A percentile compares a stretch with the other conserved stretches of the same genome.
Evolutionary conservation across 2,113 vertebrate species (phyloP).

Genomic region (Paraplagusia blochii): DNA sequence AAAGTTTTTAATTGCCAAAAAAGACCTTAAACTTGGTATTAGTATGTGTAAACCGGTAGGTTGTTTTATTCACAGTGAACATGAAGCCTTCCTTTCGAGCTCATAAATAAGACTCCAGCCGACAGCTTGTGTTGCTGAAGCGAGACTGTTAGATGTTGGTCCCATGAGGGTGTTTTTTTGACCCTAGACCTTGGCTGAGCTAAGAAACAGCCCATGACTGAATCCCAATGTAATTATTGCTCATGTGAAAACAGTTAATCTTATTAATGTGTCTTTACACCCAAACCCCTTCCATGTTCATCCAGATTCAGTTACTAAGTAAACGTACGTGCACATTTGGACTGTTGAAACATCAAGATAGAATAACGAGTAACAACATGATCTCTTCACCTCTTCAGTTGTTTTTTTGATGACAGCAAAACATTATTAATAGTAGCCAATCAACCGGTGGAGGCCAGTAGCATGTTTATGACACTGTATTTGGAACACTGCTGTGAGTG

Average conservation of each 20-base stretch:
- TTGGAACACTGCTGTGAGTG: neutral
- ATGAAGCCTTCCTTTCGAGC: neutral
- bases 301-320: constrained; percentile 1
- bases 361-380: neutral
- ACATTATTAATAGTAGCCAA: neutral
- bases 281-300: constrained; percentile 1
- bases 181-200: constrained; percentile 30
- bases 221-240: constrained; percentile 51
- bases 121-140: constrained; percentile 8
- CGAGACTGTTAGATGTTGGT: constrained; percentile 37
- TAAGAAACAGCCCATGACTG: constrained; percentile 53
- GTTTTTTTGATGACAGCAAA: neutral
- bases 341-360: constrained; percentile 15
- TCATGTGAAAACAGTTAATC: constrained; percentile 64
- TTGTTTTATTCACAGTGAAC: neutral
- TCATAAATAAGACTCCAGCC: constrained; percentile 9
- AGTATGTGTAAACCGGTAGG: neutral
- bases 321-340: neutral
- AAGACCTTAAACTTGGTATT: constrained; percentile 5
- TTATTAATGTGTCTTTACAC: constrained; percentile 38
- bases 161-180: constrained; percentile 58
- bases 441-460: constrained; percentile 1
- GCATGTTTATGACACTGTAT: neutral
- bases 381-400: neutral
- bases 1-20: no score